Evolutionary conservation across 1,140 invertebrate genomes (phyloP), one percentile per base, ranked within the genome.

Genomic region (Holcopasites calliopsidis): DNA sequence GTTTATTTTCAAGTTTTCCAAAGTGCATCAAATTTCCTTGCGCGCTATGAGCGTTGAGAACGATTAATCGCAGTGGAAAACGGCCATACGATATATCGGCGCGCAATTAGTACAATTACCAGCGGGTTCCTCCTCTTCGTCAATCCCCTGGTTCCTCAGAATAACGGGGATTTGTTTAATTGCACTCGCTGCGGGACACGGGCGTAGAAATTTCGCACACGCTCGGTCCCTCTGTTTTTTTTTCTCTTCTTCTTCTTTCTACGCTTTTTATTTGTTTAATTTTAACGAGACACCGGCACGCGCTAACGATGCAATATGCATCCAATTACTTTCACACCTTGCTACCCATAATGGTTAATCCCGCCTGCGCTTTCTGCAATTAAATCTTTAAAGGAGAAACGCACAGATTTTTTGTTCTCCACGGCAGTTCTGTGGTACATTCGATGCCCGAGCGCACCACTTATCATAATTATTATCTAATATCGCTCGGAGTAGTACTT

Each of bases 211-310:
- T 50, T 71, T 61, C 60, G 52, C 42, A 23, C 55, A 31, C 21
- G 42, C 70, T 38, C 57, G 49, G 28, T 71, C n/a, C 16, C 3
- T 6, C 7, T 18, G 5, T n/a, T 40, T 23, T 33, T 73, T 18
- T 1, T 13, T 21, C 31, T 23, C 33, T 3, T 42, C 4, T 23
- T 16, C 2, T 13, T 16, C 11, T 10, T n/a, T 23, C 23, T 55
- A 3, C 54, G 3, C 2, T 21, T 33, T 35, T 16, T 47, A 16
- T 65, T 42, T 62, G 26, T 31, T 55, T 58, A 81, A 76, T 38
- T 80, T 80, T 80, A 73, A 73, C 71, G 71, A 73, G 71, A 55
- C 70, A 61, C 69, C 33, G 42, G 69, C 33, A 55, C 71, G 38
- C 35, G 71, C 50, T 73, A 73, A 73, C 71, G 61, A 73, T 55